Conservation (phyloP, 2,888 invertebrate genomes). For the Priocnemis perturbator region DNA sequence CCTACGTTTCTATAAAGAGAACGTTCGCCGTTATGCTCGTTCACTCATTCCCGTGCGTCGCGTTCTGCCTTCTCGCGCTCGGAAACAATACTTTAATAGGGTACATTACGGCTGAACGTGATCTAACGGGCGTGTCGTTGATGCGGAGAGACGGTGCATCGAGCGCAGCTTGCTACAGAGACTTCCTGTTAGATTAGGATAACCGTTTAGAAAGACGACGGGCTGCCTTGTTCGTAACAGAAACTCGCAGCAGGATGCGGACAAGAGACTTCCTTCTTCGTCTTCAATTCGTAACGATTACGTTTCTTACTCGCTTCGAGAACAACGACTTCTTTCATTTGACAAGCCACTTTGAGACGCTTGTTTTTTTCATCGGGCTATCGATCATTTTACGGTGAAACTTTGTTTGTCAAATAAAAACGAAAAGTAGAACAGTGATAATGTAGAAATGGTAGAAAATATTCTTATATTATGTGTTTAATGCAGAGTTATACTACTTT, state of each 20-base stretch:
- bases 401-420: no score
- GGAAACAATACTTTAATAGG: no score
- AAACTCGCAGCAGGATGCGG: conserved; percentile 33
- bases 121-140: no score
- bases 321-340: conserved; percentile 51
- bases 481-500: no score
- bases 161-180: conserved; percentile 7
- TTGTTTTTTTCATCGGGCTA: no score
- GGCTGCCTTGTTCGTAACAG: conserved; percentile 27
- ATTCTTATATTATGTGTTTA: no score
- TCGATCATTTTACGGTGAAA: no score
- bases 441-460: no score
- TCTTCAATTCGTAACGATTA: conserved; percentile 7
- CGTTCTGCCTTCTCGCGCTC: background rate
- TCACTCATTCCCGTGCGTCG: background rate
- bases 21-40: background rate
- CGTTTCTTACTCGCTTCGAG: conserved; percentile 19
- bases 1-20: no score
- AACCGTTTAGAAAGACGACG: conserved; percentile 33
- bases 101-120: no score
- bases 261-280: conserved; percentile 44
- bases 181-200: conserved; percentile 38
- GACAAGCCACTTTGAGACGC: conserved; percentile 7
- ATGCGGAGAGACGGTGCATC: background rate
- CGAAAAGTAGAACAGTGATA: no score